Percentiles rank a stretch among this genome's conserved stretches.
Conservation (phyloP, 2,888 invertebrate genomes). For the Anthrax anthrax region DNA sequence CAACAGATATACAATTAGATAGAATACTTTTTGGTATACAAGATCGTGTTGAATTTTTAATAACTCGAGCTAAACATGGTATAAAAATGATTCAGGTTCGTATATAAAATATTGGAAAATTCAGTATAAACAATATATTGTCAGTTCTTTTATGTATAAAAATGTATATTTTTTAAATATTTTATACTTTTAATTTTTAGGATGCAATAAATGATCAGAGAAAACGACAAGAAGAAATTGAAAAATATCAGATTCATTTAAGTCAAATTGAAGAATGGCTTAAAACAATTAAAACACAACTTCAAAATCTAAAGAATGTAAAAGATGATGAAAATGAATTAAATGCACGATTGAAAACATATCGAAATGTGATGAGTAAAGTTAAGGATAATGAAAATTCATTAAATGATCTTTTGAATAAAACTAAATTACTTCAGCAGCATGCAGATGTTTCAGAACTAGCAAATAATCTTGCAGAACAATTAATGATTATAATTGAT, state of each 20-base stretch:
- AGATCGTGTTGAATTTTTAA: constrained; percentile 48
- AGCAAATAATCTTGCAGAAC: constrained; percentile 37
- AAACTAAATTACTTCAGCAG: constrained; percentile 37
- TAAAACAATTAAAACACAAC: constrained; percentile 28
- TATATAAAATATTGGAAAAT: neutral
- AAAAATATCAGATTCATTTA: constrained; percentile 38
- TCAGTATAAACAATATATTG: too few species aligned
- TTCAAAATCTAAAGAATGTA: constrained; percentile 21
- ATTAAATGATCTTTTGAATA: constrained; percentile 35
- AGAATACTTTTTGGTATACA: constrained; percentile 37
- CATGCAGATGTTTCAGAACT: constrained; percentile 37
- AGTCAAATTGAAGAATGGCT: constrained; percentile 43
- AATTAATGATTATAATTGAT: constrained; percentile 41
- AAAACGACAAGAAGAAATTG: constrained; percentile 39
- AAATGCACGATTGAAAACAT: constrained; percentile 38
- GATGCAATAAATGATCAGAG: constrained; percentile 39
- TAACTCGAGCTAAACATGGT: constrained; percentile 56
- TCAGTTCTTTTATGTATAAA: too few species aligned
- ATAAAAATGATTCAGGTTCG: constrained; percentile 36
- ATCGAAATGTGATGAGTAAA: constrained; percentile 38
- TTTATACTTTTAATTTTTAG: constrained; percentile 27
- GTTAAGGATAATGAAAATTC: constrained; percentile 37
- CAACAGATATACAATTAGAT: constrained; percentile 46
- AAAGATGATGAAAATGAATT: constrained; percentile 37
- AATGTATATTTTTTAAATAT: neutral